Conservation (phyloP, 2,888 invertebrate species). For the Chymomyza caudatula region DNA sequence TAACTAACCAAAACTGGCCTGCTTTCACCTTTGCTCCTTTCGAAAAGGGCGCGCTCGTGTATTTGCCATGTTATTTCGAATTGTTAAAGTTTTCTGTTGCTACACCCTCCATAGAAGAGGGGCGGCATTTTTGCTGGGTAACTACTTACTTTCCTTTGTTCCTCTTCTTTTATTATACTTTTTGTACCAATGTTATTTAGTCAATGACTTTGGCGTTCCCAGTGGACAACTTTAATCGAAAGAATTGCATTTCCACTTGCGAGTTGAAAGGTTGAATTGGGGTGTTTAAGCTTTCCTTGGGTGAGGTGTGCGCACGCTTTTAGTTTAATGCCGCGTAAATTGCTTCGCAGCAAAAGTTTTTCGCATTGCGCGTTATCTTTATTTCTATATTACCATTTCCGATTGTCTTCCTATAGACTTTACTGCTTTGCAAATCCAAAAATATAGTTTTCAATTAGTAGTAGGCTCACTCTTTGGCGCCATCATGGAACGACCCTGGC, state of each 20-base stretch:
- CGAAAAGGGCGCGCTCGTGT: conserved; percentile 50
- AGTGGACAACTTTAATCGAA: conserved; percentile 64
- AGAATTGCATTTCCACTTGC: conserved; percentile 19
- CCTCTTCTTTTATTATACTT: conserved; percentile 51
- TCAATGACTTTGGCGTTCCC: conserved; percentile 67
- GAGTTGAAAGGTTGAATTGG: neutral
- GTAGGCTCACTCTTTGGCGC: conserved; percentile 17
- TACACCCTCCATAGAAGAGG: neutral
- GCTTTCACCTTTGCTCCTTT: conserved; percentile 23
- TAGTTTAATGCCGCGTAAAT: conserved; percentile 68
- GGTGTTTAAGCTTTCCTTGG: neutral
- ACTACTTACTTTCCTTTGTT: neutral
- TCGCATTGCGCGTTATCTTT: conserved; percentile 63
- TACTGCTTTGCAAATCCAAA: conserved; percentile 36
- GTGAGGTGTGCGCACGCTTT: conserved; percentile 61
- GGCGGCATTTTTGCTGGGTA: conserved; percentile 23
- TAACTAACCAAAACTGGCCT: conserved; percentile 2
- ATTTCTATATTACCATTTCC: conserved; percentile 55
- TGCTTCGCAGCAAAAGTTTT: conserved; percentile 67
- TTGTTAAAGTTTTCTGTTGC: conserved; percentile 60
- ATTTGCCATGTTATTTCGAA: conserved; percentile 66
- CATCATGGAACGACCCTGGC: neutral
- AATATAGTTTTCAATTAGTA: conserved; percentile 70
- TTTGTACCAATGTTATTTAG: conserved; percentile 53
- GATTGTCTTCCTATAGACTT: neutral